Conservation (phyloP, 2,888 invertebrate genomes). For the Zhuqinia jingwanae region DNA sequence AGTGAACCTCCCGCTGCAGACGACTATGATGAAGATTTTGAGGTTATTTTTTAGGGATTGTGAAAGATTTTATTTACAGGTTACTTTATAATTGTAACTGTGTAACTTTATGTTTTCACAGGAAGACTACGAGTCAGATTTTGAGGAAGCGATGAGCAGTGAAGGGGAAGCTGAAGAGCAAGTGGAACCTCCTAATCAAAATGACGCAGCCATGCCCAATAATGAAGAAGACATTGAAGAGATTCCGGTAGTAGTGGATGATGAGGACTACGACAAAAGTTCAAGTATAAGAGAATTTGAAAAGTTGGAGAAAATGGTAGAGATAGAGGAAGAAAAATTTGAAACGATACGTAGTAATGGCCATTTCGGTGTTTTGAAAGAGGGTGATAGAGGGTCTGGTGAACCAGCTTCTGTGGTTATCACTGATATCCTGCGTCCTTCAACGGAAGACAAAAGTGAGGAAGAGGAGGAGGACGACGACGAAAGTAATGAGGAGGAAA, state of each 20-base stretch:
- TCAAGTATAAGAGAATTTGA: conserved; percentile 66
- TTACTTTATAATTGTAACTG: not conserved
- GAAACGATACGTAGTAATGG: not conserved
- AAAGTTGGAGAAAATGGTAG: conserved; percentile 62
- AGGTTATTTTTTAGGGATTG: conserved; percentile 39
- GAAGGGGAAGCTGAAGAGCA: conserved; percentile 15
- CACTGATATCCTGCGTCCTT: not conserved
- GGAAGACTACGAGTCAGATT: conserved; percentile 71
- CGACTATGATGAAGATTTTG: conserved; percentile 71
- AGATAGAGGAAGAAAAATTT: conserved; percentile 8
- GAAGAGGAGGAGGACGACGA: conserved; percentile 45
- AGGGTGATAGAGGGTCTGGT: conserved; percentile 26
- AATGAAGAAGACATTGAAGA: conserved; percentile 17
- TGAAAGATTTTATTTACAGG: not conserved
- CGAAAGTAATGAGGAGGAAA: conserved; percentile 29
- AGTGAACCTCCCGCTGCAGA: conserved; percentile 12
- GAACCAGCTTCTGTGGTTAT: conserved; percentile 27
- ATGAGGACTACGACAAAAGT: conserved; percentile 53
- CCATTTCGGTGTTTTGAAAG: not conserved
- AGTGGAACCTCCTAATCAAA: not conserved
- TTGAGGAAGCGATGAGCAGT: conserved; percentile 55
- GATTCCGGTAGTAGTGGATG: not conserved
- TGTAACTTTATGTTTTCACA: not conserved
- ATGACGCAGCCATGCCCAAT: not conserved
- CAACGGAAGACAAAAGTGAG: not conserved